Base-by-base conservation (phyloP, 53 echinoderm and acorn worm genomes). In the Antedon mediterranea region DNA sequence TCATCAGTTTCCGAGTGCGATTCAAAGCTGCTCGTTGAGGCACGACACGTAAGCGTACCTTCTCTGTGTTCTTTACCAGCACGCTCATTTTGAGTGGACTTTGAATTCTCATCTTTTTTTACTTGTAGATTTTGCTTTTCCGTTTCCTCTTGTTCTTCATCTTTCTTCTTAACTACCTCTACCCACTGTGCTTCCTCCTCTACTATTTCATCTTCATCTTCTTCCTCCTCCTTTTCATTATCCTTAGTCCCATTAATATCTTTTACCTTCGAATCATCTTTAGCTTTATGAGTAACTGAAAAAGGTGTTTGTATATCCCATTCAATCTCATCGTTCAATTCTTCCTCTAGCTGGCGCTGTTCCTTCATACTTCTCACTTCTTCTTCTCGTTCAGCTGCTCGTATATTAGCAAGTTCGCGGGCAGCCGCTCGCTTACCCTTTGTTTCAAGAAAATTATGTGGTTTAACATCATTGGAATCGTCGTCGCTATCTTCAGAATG, bases 1-100 rank as follows among this genome's bases (percentile, higher is more conserved):
- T 84, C 88, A 43, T 88, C 88, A 72, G 84, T 82, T 30, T 84
- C 86, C 31, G 86, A 86, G 31, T 82, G 79, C 3, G 73, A 74
- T 71, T 79, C 79, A 79, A 79, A 79, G 33, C 71, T 71, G 28
- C 79, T 79, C 11, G 32, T 71, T 0, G 79, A 79, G 18, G 33
- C 79, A 31, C 71, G 79, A 4, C 79, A 30, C 30, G 73, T 71
- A 29, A 30, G 30, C 15, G 82, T 85, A 30, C 43, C 81, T 32
- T 75, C 76, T 6, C 3, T 34, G 5, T 70, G 57, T 30, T 32
- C 72, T 37, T 71, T 75, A 31, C 43, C 70, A 20, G 71, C 75
- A 57, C 32, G 33, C 32, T 84, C 72, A 14, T 33, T 71, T 13
- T 43, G 33, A 75, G 76, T 78, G 14, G 30, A 34, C 20, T 83